These are phyloP conservation scores for Eupithecia subfuscata DNA, from an alignment of 2,888 invertebrate genomes.

Conservation along the genomic window DNA sequence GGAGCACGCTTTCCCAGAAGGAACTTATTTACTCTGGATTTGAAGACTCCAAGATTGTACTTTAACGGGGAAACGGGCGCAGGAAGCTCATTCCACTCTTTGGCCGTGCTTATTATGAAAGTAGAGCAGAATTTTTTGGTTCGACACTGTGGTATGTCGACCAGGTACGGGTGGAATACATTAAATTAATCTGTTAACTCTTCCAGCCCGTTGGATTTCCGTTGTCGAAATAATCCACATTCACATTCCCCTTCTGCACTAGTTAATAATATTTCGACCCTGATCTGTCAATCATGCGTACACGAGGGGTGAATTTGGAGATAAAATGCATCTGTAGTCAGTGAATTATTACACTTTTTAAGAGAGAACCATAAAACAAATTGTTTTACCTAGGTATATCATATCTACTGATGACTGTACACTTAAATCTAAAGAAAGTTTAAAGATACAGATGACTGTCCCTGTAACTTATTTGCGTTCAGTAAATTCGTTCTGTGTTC, in stretches of 20 bases:
- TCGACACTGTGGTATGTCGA: no score
- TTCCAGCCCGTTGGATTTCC: neutral
- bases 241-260: slow-evolving; percentile 7
- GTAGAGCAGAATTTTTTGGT: no score
- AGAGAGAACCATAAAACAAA: neutral
- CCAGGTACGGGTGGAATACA: no score
- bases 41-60: no score
- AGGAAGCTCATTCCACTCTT: no score
- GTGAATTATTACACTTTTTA: neutral
- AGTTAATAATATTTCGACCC: slow-evolving; percentile 44
- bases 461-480: neutral
- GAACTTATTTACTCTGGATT: no score
- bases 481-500: neutral
- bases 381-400: no score
- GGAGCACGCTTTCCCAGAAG: no score
- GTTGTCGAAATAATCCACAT: slow-evolving; percentile 5
- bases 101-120: no score
- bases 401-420: no score
- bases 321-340: slow-evolving; percentile 4
- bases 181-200: slow-evolving; percentile 7
- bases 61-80: no score
- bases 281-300: slow-evolving; percentile 54
- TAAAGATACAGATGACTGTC: neutral
- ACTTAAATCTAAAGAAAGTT: neutral
- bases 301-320: slow-evolving; percentile 5